Evolutionary conservation across 2,113 vertebrate genomes (phyloP), one percentile per base, ranked within the genome.

Genomic region (Triplophysa tibetana): DNA sequence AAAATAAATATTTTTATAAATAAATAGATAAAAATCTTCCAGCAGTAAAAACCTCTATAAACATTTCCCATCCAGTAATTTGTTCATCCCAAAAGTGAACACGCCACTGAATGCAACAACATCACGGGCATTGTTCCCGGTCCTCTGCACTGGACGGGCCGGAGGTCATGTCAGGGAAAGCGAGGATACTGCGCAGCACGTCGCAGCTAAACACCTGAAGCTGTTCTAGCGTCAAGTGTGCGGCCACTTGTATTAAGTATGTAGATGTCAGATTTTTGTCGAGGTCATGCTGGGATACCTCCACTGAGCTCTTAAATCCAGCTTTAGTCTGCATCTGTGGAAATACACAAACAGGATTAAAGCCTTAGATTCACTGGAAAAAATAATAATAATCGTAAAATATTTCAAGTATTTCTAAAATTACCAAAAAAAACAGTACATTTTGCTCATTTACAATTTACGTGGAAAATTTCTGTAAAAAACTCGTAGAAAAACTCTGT

Each of bases 191-290:
- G 14, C 85, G 88, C 19, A 45, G 75, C 16, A 88, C 3, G 17
- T 91, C 87, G 68, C 80, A 70, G 4, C 75, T 77, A 8, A 92
- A 93, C 0, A 69, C 4, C 75, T 83, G 85, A 8, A 94, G 90
- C 80, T 91, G 89, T 2, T 81, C 74, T 82, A 94, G 87, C 8
- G 77, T 80, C 67, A 93, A 81, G 83, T 93, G 93, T 0, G 86
- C 63, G 1, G 90, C 90, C 78, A 93, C 89, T 84, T 91, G 86
- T 1, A 90, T 81, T 0, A 86, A 66, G n/a, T 88, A 93, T 0
- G 84, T 12, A 2, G 38, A 85, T 0, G 24, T 52, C 0, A 93
- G 78, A 1, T 2, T 48, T 1, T 90, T 33, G 1, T 41, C 2
- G 21, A 83, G 11, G 12, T 54, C 11, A 0, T 81, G 73, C 14